Percentiles rank a stretch among this genome's conserved stretches.
These are phyloP conservation scores for Muntiacus muntjak DNA, from an alignment of 2,113 vertebrate genomes.

Conservation along the genomic window DNA sequence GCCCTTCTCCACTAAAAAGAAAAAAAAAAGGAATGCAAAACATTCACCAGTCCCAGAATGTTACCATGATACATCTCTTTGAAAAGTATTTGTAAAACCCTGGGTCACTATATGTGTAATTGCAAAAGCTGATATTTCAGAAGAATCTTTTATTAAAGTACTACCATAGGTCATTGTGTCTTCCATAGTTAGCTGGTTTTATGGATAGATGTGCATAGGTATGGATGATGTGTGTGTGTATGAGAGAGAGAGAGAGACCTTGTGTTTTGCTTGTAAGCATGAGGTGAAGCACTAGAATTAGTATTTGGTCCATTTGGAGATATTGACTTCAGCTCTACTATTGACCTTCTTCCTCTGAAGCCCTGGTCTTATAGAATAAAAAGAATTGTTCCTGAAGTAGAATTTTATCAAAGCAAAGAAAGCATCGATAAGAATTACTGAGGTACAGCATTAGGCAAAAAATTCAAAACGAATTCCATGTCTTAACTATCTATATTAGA, in stretches of 20 bases:
- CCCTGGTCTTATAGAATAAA: neutral
- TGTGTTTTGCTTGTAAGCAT: neutral
- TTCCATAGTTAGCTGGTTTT: neutral
- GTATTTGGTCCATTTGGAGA: neutral
- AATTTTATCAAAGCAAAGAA: neutral
- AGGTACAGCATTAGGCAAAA: neutral
- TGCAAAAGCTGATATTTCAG: neutral
- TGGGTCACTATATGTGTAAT: accelerated
- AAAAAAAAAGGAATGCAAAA: neutral
- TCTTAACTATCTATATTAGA: neutral
- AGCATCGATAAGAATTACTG: neutral
- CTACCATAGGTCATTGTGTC: neutral
- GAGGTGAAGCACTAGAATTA: neutral
- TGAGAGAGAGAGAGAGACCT: neutral
- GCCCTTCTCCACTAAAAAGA: neutral
- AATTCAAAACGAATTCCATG: neutral
- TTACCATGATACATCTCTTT: neutral
- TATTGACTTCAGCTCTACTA: neutral
- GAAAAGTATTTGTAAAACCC: neutral
- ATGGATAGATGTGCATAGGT: neutral
- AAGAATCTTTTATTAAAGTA: neutral
- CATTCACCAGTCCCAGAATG: neutral
- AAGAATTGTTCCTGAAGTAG: neutral
- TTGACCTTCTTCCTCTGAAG: neutral
- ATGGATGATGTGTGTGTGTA: neutral